Conservation (phyloP, 2,888 invertebrate species). For the Nemotelus nigrinus region DNA sequence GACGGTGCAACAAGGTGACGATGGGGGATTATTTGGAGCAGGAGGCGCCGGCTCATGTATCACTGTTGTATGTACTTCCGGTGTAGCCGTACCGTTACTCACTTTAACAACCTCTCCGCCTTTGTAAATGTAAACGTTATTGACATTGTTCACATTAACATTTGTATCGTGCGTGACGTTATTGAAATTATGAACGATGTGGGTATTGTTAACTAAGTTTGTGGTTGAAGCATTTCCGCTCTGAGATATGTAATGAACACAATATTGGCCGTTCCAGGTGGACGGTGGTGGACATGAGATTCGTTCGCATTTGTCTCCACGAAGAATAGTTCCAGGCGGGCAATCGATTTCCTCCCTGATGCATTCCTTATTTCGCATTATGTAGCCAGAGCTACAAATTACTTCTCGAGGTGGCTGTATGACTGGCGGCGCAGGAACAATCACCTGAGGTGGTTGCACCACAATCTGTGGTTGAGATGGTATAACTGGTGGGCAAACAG, state of each 20-base stretch:
- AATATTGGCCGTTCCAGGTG: conserved; percentile 25
- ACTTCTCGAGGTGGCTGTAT: background rate
- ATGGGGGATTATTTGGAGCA: background rate
- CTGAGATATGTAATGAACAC: background rate
- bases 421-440: background rate
- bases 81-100: conserved; percentile 16
- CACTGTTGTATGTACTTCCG: background rate
- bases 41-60: background rate
- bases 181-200: conserved; percentile 30
- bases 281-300: conserved; percentile 28
- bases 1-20: conserved; percentile 56
- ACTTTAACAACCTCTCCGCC: conserved; percentile 29
- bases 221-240: background rate
- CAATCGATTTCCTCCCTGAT: conserved; percentile 4
- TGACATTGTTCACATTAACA: conserved; percentile 39
- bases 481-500: background rate
- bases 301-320: conserved; percentile 29
- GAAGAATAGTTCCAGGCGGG: conserved; percentile 5
- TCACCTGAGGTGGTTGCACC: background rate
- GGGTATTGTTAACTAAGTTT: conserved; percentile 35
- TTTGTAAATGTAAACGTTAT: conserved; percentile 40
- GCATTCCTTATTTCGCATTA: background rate
- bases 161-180: conserved; percentile 39
- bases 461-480: background rate
- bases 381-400: conserved; percentile 4